Evolutionary conservation across 2,113 vertebrate species (phyloP), one percentile per base, ranked within the genome.

Genomic region (Centropristis striata): DNA sequence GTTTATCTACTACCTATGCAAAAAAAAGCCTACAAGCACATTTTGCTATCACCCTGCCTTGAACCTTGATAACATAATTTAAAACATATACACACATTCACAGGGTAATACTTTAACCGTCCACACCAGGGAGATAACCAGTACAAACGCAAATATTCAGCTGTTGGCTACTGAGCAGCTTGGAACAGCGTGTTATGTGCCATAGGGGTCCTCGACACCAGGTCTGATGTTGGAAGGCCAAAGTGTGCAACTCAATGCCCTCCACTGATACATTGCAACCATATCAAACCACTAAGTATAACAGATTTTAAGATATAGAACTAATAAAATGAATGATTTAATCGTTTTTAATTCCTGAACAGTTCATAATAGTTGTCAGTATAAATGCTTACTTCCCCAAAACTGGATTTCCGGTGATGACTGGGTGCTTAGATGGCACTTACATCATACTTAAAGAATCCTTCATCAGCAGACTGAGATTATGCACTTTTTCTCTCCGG

Each of bases 391-490:
- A 12, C 14, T 55, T 23, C n/a, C 5, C 20, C 11, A 32, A 49
- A 13, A 51, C 9, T 32, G 51, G 9, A 55, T 36, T 47, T 36
- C 13, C 37, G 18, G 8, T 1, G 20, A 2, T 4, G 8, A 14
- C 8, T 64, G 8, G 14, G 5, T 55, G 18, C 0, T 20, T 32
- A 51, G n/a, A 27, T 53, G 18, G 2, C 21, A 44, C 37, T 60
- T 41, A 63, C 47, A 55, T 66, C 65, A 71, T 53, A 60, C 16
- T 20, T 73, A 21, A 10, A 13, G 12, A 46, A 27, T 66, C 39
- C 18, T 75, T 41, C 23, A 51, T 69, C 72, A 76, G 59, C 51
- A 73, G 44, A 61, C 28, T 6, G 4, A 32, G 18, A 42, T 14
- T 77, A 36, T 71, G 65, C 8, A 27, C 3, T 53, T 55, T 67